Percentiles rank a stretch among this genome's conserved stretches.
These are phyloP conservation scores for Campylomormyrus tamandua DNA, from an alignment of 2,113 vertebrate genomes.

Conservation along the genomic window DNA sequence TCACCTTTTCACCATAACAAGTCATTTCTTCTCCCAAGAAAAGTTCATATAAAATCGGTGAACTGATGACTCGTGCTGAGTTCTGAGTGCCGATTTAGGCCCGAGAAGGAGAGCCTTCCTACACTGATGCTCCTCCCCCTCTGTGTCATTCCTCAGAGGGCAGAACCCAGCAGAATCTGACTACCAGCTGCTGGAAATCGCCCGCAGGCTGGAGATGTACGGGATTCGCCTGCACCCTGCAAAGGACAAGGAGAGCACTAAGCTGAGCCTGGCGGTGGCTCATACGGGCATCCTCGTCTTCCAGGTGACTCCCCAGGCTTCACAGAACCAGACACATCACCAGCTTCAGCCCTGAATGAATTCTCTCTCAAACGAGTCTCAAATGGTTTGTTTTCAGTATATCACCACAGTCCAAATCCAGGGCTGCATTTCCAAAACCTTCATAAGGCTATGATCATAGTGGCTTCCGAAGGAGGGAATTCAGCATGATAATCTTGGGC, in stretches of 20 bases:
- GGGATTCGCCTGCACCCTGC: slow-evolving; percentile 87
- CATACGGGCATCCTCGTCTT: slow-evolving; percentile 92
- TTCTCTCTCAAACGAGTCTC: background rate
- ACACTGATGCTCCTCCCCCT: background rate
- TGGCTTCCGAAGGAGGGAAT: background rate
- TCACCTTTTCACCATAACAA: background rate
- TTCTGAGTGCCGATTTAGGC: background rate
- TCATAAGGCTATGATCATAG: background rate
- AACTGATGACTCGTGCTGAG: background rate
- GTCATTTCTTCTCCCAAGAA: background rate
- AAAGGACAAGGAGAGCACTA: slow-evolving; percentile 90
- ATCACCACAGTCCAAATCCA: background rate
- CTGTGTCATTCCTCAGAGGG: slow-evolving; percentile 62
- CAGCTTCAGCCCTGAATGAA: background rate
- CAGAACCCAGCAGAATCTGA: slow-evolving; percentile 94
- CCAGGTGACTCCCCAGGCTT: slow-evolving; percentile 65
- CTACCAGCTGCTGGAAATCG: slow-evolving; percentile 88
- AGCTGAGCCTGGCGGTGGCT: slow-evolving; percentile 83
- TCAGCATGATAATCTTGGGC: background rate
- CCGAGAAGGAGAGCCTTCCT: background rate
- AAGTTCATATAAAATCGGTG: background rate
- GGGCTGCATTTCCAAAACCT: slow-evolving; percentile 2
- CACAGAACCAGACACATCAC: background rate
- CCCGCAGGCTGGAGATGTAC: slow-evolving; percentile 88
- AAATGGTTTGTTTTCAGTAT: background rate